phyloP scores from a whole-genome alignment of 2,888 invertebrate species.

The Leptura quadrifasciata region DNA sequence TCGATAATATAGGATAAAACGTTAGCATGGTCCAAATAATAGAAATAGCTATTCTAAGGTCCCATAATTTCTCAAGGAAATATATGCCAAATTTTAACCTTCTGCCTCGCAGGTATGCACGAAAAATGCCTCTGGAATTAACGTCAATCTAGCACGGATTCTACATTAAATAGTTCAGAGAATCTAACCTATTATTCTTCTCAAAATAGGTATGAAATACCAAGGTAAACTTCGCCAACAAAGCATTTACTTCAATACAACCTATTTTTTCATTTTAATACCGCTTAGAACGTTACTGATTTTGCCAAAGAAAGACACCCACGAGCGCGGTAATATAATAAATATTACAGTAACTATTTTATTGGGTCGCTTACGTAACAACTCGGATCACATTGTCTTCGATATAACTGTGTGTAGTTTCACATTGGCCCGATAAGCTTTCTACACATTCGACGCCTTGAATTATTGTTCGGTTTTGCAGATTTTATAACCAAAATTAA shows the following conservation, averaged over 20 bases:
- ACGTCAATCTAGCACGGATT: too few relatives aligned
- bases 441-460: conserved; percentile 30
- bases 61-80: too few relatives aligned
- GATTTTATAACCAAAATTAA: conserved; percentile 13
- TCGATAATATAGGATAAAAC: too few relatives aligned
- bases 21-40: too few relatives aligned
- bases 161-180: too few relatives aligned
- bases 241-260: not conserved
- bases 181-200: too few relatives aligned
- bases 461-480: not conserved
- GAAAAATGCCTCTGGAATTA: too few relatives aligned
- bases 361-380: conserved; percentile 21
- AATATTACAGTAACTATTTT: conserved; percentile 16
- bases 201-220: not conserved
- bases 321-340: not conserved
- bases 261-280: not conserved
- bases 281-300: conserved; percentile 19
- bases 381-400: conserved; percentile 17
- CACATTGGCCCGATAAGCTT: conserved; percentile 22
- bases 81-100: too few relatives aligned
- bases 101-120: too few relatives aligned
- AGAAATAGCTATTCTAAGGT: too few relatives aligned
- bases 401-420: conserved; percentile 1
- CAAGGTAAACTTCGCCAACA: not conserved
- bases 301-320: conserved; percentile 10